phyloP scores from a whole-genome alignment of 2,888 invertebrate genomes.

The Stenichneumon culpator region DNA sequence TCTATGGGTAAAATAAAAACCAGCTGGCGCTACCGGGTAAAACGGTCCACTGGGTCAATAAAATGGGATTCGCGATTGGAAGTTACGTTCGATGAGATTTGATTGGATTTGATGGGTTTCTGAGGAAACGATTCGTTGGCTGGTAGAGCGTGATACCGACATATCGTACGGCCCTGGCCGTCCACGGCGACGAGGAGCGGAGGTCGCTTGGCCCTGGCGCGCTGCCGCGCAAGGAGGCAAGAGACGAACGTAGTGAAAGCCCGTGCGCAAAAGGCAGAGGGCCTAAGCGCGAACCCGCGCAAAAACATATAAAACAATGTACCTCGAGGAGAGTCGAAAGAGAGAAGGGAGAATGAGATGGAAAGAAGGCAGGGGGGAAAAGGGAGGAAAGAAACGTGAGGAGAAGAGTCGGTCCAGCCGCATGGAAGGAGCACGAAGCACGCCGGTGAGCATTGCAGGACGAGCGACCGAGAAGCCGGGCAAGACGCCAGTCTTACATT shows the following conservation, averaged over 20 bases:
- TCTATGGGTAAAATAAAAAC: no score
- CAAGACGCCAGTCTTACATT: slow-evolving; percentile 74
- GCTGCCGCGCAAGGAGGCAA: slow-evolving; percentile 24
- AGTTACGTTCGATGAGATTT: neutral
- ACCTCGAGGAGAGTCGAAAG: slow-evolving; percentile 55
- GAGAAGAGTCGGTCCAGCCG: slow-evolving; percentile 42
- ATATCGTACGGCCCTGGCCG: slow-evolving; percentile 16
- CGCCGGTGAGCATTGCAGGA: slow-evolving; percentile 55
- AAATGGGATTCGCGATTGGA: no score
- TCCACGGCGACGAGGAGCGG: neutral
- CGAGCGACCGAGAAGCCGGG: slow-evolving; percentile 65
- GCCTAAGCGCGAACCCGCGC: slow-evolving; percentile 25
- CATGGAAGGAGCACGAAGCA: slow-evolving; percentile 52
- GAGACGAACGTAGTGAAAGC: slow-evolving; percentile 24
- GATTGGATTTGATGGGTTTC: neutral
- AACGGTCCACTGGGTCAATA: no score
- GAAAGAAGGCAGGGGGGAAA: neutral
- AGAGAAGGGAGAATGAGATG: slow-evolving; percentile 24
- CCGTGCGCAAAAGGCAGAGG: slow-evolving; percentile 29
- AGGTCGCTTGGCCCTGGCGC: slow-evolving; percentile 1
- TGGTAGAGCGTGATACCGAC: neutral
- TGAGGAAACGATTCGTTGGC: neutral
- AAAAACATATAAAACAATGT: slow-evolving; percentile 65
- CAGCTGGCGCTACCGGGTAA: no score
- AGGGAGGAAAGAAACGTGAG: slow-evolving; percentile 4